A percentile compares a stretch with the other conserved stretches of the same genome.
Evolutionary conservation across 2,797 vertebrate species (phyloP).

Genomic region (Alca torda): DNA sequence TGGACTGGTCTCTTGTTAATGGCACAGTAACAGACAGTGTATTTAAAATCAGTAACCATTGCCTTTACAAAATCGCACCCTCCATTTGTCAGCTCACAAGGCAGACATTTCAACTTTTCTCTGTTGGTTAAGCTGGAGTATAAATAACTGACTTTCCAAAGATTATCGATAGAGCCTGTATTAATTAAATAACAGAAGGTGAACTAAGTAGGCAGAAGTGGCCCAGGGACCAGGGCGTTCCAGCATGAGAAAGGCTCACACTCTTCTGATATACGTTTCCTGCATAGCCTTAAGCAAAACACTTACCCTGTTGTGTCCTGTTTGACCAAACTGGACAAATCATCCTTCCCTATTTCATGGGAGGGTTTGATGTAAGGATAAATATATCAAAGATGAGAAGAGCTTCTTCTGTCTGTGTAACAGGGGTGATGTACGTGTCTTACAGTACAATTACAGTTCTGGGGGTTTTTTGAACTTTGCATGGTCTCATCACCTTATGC

Average conservation of each 20-base stretch:
- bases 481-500: background rate
- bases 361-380: background rate
- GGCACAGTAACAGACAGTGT: background rate
- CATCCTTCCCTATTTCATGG: background rate
- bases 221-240: background rate
- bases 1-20: background rate
- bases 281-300: background rate
- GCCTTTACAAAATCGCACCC: background rate
- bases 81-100: background rate
- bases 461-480: background rate
- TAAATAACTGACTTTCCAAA: conserved; percentile 1
- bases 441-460: background rate
- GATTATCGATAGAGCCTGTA: background rate
- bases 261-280: background rate
- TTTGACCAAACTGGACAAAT: background rate
- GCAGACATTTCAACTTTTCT: background rate
- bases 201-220: background rate
- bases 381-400: background rate
- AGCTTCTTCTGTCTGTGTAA: background rate
- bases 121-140: background rate
- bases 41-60: background rate
- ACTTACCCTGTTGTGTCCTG: background rate
- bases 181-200: background rate
- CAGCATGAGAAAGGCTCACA: background rate
- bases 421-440: background rate